Evolutionary conservation across 2,888 invertebrate species (phyloP).

Genomic region (Dastarcus helophoroides): DNA sequence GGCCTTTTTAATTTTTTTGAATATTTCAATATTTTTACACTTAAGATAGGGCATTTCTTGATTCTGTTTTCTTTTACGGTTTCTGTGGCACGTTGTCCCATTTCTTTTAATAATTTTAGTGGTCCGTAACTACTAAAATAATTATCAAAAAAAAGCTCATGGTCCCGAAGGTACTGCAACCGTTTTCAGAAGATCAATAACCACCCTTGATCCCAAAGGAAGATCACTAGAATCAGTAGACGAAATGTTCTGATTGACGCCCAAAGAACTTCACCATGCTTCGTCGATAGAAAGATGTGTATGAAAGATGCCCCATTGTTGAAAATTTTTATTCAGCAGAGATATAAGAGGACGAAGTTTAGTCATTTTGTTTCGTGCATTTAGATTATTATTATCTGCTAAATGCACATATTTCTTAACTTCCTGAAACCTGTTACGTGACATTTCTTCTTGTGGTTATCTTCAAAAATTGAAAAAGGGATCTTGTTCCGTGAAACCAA

Average conservation of each 20-base stretch:
- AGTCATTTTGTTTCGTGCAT: constrained; percentile 11
- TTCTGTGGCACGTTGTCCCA: constrained; percentile 10
- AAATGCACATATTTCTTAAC: constrained; percentile 3
- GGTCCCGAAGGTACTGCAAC: constrained; percentile 2
- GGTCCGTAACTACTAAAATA: constrained; percentile 8
- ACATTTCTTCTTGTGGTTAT: constrained; percentile 1
- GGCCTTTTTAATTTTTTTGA: too few species aligned
- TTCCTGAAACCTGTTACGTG: constrained; percentile 1
- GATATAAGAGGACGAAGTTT: constrained; percentile 13
- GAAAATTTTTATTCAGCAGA: constrained; percentile 15
- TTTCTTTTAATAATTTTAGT: constrained; percentile 4
- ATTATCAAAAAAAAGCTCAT: constrained; percentile 10
- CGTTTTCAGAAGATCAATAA: not conserved
- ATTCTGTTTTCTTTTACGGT: constrained; percentile 11
- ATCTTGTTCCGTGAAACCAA: constrained; percentile 3
- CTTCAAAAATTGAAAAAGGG: constrained; percentile 1
- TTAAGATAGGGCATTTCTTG: constrained; percentile 11
- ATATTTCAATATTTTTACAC: too few species aligned
- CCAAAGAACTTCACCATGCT: constrained; percentile 20
- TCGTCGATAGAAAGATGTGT: constrained; percentile 19
- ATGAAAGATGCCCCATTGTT: constrained; percentile 17
- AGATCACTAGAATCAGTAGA: not conserved
- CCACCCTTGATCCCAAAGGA: constrained; percentile 3
- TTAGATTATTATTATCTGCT: constrained; percentile 12
- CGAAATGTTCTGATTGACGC: constrained; percentile 3